Conservation (phyloP, 2,113 vertebrate genomes). For the Pipa parva region DNA sequence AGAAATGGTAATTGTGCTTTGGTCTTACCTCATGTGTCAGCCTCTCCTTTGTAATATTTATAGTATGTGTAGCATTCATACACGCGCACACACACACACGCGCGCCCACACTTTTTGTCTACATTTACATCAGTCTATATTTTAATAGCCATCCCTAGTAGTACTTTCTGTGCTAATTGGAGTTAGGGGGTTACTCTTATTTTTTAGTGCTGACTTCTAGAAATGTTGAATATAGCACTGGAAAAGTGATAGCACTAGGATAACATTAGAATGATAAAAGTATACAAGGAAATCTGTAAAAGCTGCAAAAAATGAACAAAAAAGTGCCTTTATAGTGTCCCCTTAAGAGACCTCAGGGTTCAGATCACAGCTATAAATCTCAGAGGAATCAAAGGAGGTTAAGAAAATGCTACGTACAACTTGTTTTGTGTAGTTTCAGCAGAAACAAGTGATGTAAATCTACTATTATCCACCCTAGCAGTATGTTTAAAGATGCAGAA, state of each 20-base stretch:
- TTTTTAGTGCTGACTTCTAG: constrained; percentile 45
- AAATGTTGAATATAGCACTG: constrained; percentile 39
- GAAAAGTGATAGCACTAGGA: constrained; percentile 50
- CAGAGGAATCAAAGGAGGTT: constrained; percentile 55
- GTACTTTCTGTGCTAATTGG: background rate
- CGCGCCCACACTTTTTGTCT: too few species aligned
- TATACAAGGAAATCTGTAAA: constrained; percentile 46
- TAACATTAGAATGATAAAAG: constrained; percentile 49
- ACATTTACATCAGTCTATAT: too few species aligned
- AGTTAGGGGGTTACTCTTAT: background rate
- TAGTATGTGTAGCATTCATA: too few species aligned
- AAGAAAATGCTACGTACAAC: constrained; percentile 61
- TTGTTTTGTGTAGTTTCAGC: constrained; percentile 60
- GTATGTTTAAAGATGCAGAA: constrained; percentile 5
- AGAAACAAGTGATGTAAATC: constrained; percentile 59
- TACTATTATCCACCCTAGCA: constrained; percentile 21
- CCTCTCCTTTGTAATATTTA: too few species aligned
- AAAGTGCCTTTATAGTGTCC: constrained; percentile 56
- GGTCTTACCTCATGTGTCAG: too few species aligned
- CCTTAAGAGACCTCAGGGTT: constrained; percentile 40
- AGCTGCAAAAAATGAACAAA: constrained; percentile 50
- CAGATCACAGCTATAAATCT: constrained; percentile 52
- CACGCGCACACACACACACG: too few species aligned
- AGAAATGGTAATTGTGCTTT: too few species aligned
- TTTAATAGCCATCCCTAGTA: too few species aligned